Conservation (phyloP, 1,140 invertebrate species). For the Sweltsa coloradensis region DNA sequence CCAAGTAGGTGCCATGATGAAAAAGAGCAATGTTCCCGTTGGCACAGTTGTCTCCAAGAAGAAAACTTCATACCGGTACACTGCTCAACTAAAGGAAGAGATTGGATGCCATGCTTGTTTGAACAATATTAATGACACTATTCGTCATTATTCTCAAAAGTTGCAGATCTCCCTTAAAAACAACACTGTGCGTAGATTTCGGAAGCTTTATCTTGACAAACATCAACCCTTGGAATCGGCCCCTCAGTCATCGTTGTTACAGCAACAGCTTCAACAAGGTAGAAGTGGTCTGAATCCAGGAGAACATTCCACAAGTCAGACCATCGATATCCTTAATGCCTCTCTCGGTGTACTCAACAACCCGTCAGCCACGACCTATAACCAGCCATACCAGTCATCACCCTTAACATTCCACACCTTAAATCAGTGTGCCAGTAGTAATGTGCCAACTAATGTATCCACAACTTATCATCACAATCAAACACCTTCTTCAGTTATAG, state of each 20-base stretch:
- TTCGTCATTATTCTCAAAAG: slow-evolving; percentile 25
- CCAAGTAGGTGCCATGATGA: not conserved
- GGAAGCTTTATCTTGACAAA: slow-evolving; percentile 20
- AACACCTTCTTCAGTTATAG: no score
- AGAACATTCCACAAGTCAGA: not conserved
- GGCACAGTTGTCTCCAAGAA: not conserved
- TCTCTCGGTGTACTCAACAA: slow-evolving; percentile 5
- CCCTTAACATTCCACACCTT: slow-evolving; percentile 2
- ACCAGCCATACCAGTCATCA: not conserved
- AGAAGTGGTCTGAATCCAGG: not conserved
- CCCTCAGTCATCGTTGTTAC: not conserved
- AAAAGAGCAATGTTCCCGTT: slow-evolving; percentile 4
- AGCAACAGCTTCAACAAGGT: not conserved
- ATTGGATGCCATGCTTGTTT: slow-evolving; percentile 25
- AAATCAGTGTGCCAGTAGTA: not conserved
- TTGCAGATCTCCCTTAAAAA: slow-evolving; percentile 24
- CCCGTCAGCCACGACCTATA: not conserved
- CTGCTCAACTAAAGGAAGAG: slow-evolving; percentile 24
- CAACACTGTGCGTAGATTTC: slow-evolving; percentile 25
- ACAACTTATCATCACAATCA: no score
- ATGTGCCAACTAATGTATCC: no score
- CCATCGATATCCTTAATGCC: slow-evolving; percentile 5
- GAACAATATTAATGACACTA: slow-evolving; percentile 20
- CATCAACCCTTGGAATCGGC: not conserved
- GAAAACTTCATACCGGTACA: slow-evolving; percentile 16